phyloP scores from a whole-genome alignment of 92 coral and sea anemone genomes.

The Nematostella vectensis region DNA sequence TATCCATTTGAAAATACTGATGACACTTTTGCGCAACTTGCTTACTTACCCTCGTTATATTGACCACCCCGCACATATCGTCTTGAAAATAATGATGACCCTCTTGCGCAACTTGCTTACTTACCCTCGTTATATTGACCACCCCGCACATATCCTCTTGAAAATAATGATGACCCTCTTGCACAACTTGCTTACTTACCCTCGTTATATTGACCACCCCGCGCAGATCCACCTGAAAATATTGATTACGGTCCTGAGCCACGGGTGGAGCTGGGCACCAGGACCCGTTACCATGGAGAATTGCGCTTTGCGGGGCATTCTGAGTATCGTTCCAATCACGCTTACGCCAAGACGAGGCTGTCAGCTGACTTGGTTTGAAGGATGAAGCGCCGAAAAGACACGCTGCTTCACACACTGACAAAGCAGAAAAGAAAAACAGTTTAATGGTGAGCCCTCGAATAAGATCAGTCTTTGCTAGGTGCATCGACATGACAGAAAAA shows the following conservation, averaged over 20 bases:
- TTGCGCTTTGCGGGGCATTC: constrained; percentile 6
- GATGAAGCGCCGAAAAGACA: background rate
- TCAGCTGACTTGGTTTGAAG: constrained; percentile 20
- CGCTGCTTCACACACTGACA: constrained; percentile 11
- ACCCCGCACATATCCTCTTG: constrained; percentile 14
- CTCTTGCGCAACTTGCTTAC: too few relatives aligned
- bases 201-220: constrained; percentile 2
- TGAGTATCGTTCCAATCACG: background rate
- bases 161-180: constrained; percentile 14
- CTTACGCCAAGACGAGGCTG: constrained; percentile 22
- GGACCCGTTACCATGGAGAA: constrained; percentile 5
- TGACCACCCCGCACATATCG: too few relatives aligned
- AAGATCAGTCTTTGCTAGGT: too few relatives aligned
- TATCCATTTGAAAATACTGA: too few relatives aligned
- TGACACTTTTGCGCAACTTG: too few relatives aligned
- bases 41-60: background rate
- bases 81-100: too few relatives aligned
- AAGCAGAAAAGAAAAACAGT: background rate
- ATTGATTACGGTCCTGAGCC: constrained; percentile 13
- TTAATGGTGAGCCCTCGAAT: too few relatives aligned
- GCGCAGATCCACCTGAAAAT: constrained; percentile 18
- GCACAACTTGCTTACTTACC: constrained; percentile 15
- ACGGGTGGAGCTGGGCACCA: constrained; percentile 11
- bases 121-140: constrained; percentile 14
- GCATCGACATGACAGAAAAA: too few relatives aligned